A percentile compares a stretch with the other conserved stretches of the same genome.
phyloP scores from a whole-genome alignment of 2,797 vertebrate genomes.

The Phylloscopus collybita region DNA sequence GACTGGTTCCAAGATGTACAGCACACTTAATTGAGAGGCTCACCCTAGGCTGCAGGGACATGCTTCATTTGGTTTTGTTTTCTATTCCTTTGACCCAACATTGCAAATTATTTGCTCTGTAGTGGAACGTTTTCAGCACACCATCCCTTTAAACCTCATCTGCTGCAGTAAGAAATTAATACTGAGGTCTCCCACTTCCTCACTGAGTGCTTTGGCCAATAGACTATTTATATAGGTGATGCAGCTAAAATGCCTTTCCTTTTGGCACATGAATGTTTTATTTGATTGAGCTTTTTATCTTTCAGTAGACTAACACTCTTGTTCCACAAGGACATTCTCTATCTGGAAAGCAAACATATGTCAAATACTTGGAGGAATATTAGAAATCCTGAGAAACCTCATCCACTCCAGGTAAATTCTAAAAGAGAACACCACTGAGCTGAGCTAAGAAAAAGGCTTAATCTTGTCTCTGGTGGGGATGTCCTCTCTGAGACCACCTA shows the following conservation, averaged over 20 bases:
- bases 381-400: neutral
- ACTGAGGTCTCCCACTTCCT: conserved; percentile 61
- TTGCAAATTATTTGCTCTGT: neutral
- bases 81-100: neutral
- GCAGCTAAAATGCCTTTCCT: conserved; percentile 52
- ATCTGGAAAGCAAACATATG: conserved; percentile 22
- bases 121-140: neutral
- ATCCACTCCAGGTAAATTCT: neutral
- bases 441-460: neutral
- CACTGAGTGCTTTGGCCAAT: conserved; percentile 18
- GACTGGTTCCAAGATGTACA: neutral
- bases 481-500: neutral
- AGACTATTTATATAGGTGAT: conserved; percentile 59
- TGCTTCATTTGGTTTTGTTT: neutral
- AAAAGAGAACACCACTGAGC: neutral
- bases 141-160: neutral
- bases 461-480: neutral
- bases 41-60: neutral
- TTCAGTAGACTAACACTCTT: conserved; percentile 1
- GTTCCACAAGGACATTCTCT: conserved; percentile 46
- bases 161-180: conserved; percentile 49
- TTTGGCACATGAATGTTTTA: conserved; percentile 63
- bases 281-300: conserved; percentile 51
- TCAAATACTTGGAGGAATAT: conserved; percentile 10
- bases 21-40: neutral